Percentiles rank a stretch among this genome's conserved stretches.
These are phyloP conservation scores for Pleuronectes platessa DNA, from an alignment of 2,113 vertebrate species.

Conservation along the genomic window DNA sequence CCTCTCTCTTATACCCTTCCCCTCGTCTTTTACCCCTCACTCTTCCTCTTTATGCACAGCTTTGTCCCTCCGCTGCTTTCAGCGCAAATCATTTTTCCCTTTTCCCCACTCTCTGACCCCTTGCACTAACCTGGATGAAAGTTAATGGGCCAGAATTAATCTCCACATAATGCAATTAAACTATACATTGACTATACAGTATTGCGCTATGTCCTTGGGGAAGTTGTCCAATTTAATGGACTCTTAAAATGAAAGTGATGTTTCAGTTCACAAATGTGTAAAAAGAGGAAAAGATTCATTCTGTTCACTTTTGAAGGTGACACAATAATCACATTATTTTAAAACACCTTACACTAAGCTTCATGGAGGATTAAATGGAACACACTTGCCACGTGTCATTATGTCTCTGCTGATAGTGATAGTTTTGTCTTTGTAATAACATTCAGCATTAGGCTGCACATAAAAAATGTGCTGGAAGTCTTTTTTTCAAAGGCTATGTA, in stretches of 20 bases:
- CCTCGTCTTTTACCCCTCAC: not conserved
- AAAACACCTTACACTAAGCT: conserved; percentile 15
- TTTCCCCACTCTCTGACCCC: conserved; percentile 70
- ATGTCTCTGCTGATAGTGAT: conserved; percentile 2
- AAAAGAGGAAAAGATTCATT: conserved; percentile 46
- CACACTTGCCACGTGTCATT: conserved; percentile 23
- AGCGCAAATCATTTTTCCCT: conserved; percentile 60
- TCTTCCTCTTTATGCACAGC: conserved; percentile 37
- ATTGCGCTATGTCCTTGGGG: conserved; percentile 76
- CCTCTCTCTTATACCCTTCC: not conserved
- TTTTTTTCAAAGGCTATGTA: not conserved
- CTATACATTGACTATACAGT: conserved; percentile 81
- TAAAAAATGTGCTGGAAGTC: not conserved
- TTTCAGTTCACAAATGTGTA: conserved; percentile 72
- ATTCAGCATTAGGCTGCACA: too few relatives aligned
- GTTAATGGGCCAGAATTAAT: conserved; percentile 85
- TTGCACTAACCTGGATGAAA: conserved; percentile 79
- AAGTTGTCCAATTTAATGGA: conserved; percentile 79
- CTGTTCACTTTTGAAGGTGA: conserved; percentile 58
- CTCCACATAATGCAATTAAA: conserved; percentile 83
- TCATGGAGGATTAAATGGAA: conserved; percentile 24
- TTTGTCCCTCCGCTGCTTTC: conserved; percentile 51
- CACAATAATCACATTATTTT: conserved; percentile 40
- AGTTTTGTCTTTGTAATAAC: not conserved
- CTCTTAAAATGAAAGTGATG: conserved; percentile 76